Base-by-base conservation (phyloP, 1,140 invertebrate species). In the Oryzaephilus surinamensis region DNA sequence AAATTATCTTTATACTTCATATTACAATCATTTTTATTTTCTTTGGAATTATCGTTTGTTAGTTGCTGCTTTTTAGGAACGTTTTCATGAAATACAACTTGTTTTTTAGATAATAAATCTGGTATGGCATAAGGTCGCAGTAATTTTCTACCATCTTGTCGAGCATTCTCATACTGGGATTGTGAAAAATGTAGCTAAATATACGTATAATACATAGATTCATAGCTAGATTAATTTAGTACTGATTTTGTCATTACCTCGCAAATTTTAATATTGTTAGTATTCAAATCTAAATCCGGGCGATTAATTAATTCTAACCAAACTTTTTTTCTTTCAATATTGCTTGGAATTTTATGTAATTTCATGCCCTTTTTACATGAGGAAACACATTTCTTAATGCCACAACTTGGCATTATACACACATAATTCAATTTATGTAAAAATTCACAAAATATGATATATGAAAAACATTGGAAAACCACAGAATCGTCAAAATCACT, bases 171-270 rank as follows among this genome's bases (percentile, higher is more conserved):
- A 30, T 12, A 30, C 28, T 30, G 28, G 2, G 6, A 3, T 8
- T 30, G n/a, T 6, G 28, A 30, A 30, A 30, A 30, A 17, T 30
- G 28, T n/a, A n/a, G n/a, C n/a, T n/a, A n/a, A n/a, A n/a, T n/a
- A n/a, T n/a, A n/a, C n/a, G n/a, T n/a, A n/a, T n/a, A n/a, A n/a
- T n/a, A n/a, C n/a, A n/a, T n/a, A n/a, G n/a, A 14, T 8, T 8
- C 28, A 12, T 12, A 15, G 12, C 4, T 12, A 30, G 10, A 4
- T 1, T 15, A 12, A 3, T 24, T 1, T n/a, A 10, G 11, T 24
- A 2, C 2, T 24, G 23, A 1, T n/a, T 30, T 4, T 15, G 7
- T 14, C 6, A 15, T 30, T 30, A 30, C 28, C 28, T 30, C 28
- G 14, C 28, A 30, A 30, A 30, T 13, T 30, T 13, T 14, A 8